Percentiles rank a stretch among this genome's conserved stretches.
phyloP scores from a whole-genome alignment of 2,113 vertebrate species.

The Psilopsiagon aurifrons region DNA sequence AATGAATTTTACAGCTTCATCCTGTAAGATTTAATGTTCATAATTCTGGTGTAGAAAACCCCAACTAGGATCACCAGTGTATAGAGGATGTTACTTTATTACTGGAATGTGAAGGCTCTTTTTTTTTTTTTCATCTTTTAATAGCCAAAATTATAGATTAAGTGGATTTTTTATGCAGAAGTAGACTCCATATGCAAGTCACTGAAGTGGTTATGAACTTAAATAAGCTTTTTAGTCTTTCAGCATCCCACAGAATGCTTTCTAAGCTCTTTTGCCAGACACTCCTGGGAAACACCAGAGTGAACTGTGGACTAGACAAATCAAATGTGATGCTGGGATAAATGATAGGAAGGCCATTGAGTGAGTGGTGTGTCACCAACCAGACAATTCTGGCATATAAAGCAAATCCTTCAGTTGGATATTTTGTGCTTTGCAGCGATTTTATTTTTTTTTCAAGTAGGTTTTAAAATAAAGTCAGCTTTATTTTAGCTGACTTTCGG shows the following conservation, averaged over 20 bases:
- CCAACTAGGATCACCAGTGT: rapidly evolving
- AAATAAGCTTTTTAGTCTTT: not conserved
- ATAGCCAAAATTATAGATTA: not conserved
- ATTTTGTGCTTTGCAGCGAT: not conserved
- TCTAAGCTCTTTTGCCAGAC: not conserved
- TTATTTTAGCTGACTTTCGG: not conserved
- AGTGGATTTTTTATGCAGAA: not conserved
- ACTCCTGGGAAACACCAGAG: not conserved
- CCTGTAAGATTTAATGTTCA: not conserved
- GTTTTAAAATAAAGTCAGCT: not conserved
- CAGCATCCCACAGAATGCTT: not conserved
- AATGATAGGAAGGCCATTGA: not conserved
- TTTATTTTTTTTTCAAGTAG: not conserved
- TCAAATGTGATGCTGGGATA: not conserved
- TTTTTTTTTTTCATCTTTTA: not conserved
- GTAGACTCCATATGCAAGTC: not conserved
- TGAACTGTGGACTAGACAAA: not conserved
- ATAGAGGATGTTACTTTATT: not conserved
- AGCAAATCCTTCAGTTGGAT: not conserved
- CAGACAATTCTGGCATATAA: not conserved
- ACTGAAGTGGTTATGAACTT: not conserved
- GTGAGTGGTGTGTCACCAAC: not conserved
- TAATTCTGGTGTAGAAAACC: not conserved
- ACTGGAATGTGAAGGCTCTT: not conserved
- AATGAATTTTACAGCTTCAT: slow-evolving; percentile 29